Conservation (phyloP, 2,888 invertebrate species). For the Lysandra coridon region DNA sequence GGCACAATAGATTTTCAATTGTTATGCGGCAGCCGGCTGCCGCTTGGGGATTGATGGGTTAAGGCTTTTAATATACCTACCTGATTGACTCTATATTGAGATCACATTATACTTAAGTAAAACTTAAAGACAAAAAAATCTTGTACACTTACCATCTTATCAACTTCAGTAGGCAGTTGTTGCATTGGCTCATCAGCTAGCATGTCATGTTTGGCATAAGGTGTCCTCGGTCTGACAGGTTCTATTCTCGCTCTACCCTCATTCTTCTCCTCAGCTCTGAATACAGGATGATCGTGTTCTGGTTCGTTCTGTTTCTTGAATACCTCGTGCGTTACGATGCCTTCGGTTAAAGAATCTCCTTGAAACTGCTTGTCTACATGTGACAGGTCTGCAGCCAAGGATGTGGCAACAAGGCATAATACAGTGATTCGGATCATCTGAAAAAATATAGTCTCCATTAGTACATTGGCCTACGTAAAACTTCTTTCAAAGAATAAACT, state of each 20-base stretch:
- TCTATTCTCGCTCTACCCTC: slow-evolving; percentile 60
- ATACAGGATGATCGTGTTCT: slow-evolving; percentile 59
- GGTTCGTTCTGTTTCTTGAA: slow-evolving; percentile 52
- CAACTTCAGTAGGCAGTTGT: slow-evolving; percentile 52
- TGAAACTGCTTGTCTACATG: slow-evolving; percentile 51
- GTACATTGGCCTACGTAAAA: background rate
- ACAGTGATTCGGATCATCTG: slow-evolving; percentile 59
- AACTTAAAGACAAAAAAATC: no score
- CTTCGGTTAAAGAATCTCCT: slow-evolving; percentile 48
- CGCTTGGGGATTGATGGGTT: no score
- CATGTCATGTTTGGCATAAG: slow-evolving; percentile 66
- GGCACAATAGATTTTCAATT: no score
- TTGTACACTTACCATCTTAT: slow-evolving; percentile 59
- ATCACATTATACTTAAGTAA: no score
- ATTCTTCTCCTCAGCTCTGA: slow-evolving; percentile 54
- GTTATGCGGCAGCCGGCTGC: no score
- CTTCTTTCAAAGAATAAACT: background rate
- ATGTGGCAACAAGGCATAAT: slow-evolving; percentile 48
- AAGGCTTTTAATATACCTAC: no score
- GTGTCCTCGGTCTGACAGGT: slow-evolving; percentile 56
- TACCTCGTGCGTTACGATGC: slow-evolving; percentile 49
- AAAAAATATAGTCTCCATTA: slow-evolving; percentile 42
- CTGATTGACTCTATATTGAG: no score
- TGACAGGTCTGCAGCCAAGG: slow-evolving; percentile 57
- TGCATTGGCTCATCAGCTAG: slow-evolving; percentile 63